Evolutionary conservation across 2,888 invertebrate genomes (phyloP).

Genomic region (Melolontha melolontha): DNA sequence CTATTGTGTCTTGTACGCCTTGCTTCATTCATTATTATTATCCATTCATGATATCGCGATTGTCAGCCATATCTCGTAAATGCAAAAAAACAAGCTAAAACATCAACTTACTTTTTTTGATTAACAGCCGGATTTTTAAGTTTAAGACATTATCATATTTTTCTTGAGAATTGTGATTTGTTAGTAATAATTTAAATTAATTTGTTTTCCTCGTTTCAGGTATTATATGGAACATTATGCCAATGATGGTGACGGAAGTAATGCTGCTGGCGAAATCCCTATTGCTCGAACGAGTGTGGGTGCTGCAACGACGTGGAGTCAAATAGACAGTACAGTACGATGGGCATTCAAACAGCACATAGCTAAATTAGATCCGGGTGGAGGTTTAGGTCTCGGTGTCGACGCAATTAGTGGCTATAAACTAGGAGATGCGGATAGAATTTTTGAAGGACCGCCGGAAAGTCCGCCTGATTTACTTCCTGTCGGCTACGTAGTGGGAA

Average conservation of each 20-base stretch:
- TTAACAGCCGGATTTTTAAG: too few relatives aligned
- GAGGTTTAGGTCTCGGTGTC: slow-evolving; percentile 80
- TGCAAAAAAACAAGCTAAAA: too few relatives aligned
- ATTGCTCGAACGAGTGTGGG: slow-evolving; percentile 92
- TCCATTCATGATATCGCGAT: too few relatives aligned
- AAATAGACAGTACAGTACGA: slow-evolving; percentile 90
- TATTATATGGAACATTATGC: slow-evolving; percentile 63
- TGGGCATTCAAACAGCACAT: slow-evolving; percentile 96
- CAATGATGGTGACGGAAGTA: slow-evolving; percentile 61
- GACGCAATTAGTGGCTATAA: slow-evolving; percentile 96
- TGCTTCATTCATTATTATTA: too few relatives aligned
- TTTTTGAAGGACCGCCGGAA: slow-evolving; percentile 78
- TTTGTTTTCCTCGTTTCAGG: slow-evolving; percentile 47
- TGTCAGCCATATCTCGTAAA: too few relatives aligned
- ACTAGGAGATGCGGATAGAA: slow-evolving; percentile 88
- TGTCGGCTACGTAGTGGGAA: slow-evolving; percentile 93
- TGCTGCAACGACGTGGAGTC: slow-evolving; percentile 95
- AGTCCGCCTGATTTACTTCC: slow-evolving; percentile 93
- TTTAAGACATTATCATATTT: too few relatives aligned
- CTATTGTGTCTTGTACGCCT: too few relatives aligned
- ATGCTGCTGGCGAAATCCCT: slow-evolving; percentile 74
- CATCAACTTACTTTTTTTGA: too few relatives aligned
- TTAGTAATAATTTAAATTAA: too few relatives aligned
- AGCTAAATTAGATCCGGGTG: slow-evolving; percentile 91
- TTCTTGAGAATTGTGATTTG: too few relatives aligned